Evolutionary conservation across 2,797 vertebrate species (phyloP), one percentile per base, ranked within the genome.

Genomic region (Ptychadena robeensis): DNA sequence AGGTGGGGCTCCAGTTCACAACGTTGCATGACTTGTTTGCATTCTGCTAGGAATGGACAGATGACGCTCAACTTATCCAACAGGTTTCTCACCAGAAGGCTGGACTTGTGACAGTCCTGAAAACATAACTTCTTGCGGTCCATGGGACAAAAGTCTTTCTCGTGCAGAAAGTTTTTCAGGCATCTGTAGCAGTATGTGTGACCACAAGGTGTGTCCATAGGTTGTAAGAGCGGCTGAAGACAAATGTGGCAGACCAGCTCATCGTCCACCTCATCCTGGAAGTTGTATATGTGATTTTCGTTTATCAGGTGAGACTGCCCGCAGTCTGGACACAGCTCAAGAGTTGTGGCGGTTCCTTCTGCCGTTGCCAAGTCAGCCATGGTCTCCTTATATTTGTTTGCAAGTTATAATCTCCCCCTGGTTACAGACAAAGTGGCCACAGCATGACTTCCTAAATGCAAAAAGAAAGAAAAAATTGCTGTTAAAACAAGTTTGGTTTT

Each of bases 191-290:
- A 98, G 83, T 97, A 97, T 0, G 96, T 98, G 88, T 98, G 97
- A 0, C 96, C 96, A 1, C 97, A 98, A 0, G 97, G 97, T 0
- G 97, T 98, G 91, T 98, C 97, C 95, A 97, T 95, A 0, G 97
- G 97, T 80, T 91, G 94, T 81, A 97, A 93, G 68, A 98, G 89
- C 0, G 97, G 96, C 91, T 97, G 96, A 81, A 98, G 94, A 86
- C 97, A 98, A 87, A 97, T 98, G 89, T 97, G 96, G 87, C 97
- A 98, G 75, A 95, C 90, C 85, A 98, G 90, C 82, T 97, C 97
- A 12, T 98, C 96, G 0, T 98, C 97, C 89, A 97, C 97, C 35
- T 98, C 96, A 0, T 97, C 95, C 87, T 94, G 94, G 90, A 97
- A 98, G 90, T 97, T 96, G 63, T 96, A 98, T 74, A 98, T 91